Evolutionary conservation across 1,140 invertebrate species (phyloP).

Genomic region (Nixonia krombeini): DNA sequence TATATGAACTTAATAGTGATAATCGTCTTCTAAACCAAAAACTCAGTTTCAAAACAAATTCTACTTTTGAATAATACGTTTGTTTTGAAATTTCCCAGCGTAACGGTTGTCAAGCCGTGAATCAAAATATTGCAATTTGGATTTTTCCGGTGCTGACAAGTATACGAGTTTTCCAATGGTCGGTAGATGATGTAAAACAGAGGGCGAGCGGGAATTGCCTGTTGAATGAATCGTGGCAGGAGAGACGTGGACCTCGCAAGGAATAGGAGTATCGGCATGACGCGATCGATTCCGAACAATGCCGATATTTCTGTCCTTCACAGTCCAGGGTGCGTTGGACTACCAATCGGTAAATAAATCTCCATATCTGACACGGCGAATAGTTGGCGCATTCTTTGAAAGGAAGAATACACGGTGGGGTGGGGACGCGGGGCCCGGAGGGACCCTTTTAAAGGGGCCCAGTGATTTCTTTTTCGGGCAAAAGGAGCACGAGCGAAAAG

Average conservation of each 20-base stretch:
- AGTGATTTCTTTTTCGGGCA: constrained; percentile 28
- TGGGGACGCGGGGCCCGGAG: constrained; percentile 16
- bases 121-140: too few species aligned
- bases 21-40: too few species aligned
- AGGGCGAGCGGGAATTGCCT: constrained; percentile 16
- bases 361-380: constrained; percentile 46
- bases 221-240: neutral
- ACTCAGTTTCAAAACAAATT: too few species aligned
- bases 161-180: too few species aligned
- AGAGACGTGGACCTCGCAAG: constrained; percentile 5
- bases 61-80: too few species aligned
- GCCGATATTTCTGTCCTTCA: constrained; percentile 13
- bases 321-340: constrained; percentile 32
- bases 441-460: constrained; percentile 20
- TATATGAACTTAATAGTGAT: too few species aligned
- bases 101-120: too few species aligned
- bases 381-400: constrained; percentile 28
- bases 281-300: constrained; percentile 54
- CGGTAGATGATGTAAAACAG: constrained; percentile 3
- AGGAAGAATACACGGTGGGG: constrained; percentile 7
- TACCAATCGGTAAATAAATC: constrained; percentile 54
- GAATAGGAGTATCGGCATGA: constrained; percentile 48
- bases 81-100: too few species aligned
- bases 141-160: too few species aligned
- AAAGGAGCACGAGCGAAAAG: constrained; percentile 46